Evolutionary conservation across 2,797 vertebrate genomes (phyloP), one percentile per base, ranked within the genome.

Genomic region (Eremophila alpestris): DNA sequence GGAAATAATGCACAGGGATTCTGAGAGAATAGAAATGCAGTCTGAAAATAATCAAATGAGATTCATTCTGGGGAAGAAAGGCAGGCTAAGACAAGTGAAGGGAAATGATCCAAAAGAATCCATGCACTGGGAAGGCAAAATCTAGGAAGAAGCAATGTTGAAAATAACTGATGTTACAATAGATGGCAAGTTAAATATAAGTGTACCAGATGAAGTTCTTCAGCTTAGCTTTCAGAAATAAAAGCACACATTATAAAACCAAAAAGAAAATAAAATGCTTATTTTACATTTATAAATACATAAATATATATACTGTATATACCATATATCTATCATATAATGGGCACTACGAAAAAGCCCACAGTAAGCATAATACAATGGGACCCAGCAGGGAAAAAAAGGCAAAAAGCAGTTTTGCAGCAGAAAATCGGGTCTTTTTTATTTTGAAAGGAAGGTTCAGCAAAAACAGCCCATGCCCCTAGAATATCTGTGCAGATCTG

Each of bases 31-130:
- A 88, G 67, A 96, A 96, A 94, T 43, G n/a, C 67, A 48, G 49
- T 79, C 83, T 93, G 91, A 97, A 95, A 95, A 94, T 68, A 93
- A 93, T 84, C 83, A 90, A 94, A 77, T 46, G 38, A 91, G 74
- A 91, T 80, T 87, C 56, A 77, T 84, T 88, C 56, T 45, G 45
- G 32, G 62, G 71, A 49, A 87, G 81, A 91, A 84, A 93, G 52
- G 59, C 38, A 91, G 74, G 24, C 93, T 91, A 93, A 94, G 76
- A 94, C 79, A 96, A 96, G 74, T 55, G 64, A 96, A 96, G 77
- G 89, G 83, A 94, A 93, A 93, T 9, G 3, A 90, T 91, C 77
- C 59, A 77, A 94, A 96, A 92, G 95, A 51, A 5, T 30, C 85
- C 77, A 84, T 84, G 80, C 83, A 95, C 67, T 77, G 34, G 60